These are phyloP conservation scores for Elephas maximus DNA, from an alignment of 2,113 vertebrate genomes.

Conservation along the genomic window DNA sequence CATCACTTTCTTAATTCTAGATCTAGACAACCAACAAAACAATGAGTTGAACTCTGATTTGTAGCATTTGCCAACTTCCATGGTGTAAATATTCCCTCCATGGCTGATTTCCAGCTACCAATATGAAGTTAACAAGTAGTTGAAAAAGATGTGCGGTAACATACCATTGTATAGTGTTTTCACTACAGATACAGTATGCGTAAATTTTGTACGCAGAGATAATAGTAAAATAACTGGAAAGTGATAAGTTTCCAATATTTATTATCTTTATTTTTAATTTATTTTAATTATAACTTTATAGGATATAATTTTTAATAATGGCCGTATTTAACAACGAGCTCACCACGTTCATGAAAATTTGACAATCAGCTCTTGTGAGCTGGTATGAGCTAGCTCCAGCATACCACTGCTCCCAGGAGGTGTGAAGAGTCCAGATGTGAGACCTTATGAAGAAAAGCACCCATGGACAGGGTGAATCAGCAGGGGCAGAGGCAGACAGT, in stretches of 20 bases:
- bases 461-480: not conserved
- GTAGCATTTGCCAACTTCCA: slow-evolving; percentile 1
- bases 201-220: not conserved
- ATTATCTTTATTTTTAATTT: slow-evolving; percentile 29
- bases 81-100: not conserved
- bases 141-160: not conserved
- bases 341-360: not conserved
- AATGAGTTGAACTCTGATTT: not conserved
- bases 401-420: not conserved
- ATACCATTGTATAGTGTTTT: not conserved
- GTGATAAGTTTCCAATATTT: not conserved
- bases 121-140: fast-evolving
- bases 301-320: slow-evolving; percentile 21
- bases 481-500: not conserved
- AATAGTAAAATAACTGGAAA: not conserved
- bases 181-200: not conserved
- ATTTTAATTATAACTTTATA: not conserved
- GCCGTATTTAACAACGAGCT: not conserved
- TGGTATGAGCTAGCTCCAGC: not conserved
- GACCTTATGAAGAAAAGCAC: not conserved
- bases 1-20: not conserved
- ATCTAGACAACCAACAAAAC: slow-evolving; percentile 33
- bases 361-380: not conserved
- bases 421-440: not conserved
- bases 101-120: not conserved